Evolutionary conservation across 2,113 vertebrate species (phyloP).

Genomic region (Marmota flaviventris): DNA sequence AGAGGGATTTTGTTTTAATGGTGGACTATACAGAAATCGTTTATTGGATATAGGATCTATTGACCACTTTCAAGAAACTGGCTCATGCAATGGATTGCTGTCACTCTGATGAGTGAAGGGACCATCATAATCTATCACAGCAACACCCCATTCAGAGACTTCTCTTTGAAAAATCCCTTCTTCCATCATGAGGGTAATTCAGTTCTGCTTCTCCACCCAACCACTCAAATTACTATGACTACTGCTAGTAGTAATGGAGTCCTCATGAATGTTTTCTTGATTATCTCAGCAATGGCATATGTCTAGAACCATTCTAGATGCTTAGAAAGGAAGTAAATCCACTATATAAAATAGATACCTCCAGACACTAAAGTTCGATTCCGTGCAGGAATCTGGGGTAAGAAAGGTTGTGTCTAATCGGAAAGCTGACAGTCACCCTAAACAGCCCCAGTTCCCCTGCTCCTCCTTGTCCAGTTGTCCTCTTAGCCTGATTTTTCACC

Average conservation of each 20-base stretch:
- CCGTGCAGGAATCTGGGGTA: neutral
- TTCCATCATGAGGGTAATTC: neutral
- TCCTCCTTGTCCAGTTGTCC: neutral
- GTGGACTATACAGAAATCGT: constrained; percentile 50
- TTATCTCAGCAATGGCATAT: neutral
- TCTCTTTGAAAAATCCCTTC: constrained; percentile 29
- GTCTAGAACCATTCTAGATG: neutral
- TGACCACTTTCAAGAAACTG: constrained; percentile 27
- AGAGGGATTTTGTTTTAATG: constrained; percentile 75
- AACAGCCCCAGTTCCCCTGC: neutral
- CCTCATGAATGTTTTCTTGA: neutral
- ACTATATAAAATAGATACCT: neutral
- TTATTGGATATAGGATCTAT: constrained; percentile 23
- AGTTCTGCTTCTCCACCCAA: neutral
- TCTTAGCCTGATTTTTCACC: neutral
- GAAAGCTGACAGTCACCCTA: neutral
- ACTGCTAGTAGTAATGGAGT: neutral
- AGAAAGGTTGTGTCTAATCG: neutral
- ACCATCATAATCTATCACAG: neutral
- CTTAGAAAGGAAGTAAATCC: neutral
- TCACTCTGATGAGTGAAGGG: neutral
- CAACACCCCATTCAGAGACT: neutral
- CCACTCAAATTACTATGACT: neutral
- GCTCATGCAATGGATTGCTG: neutral
- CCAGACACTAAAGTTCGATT: neutral